Base-by-base conservation (phyloP, 1,140 invertebrate genomes). In the Hyphantria cunea region DNA sequence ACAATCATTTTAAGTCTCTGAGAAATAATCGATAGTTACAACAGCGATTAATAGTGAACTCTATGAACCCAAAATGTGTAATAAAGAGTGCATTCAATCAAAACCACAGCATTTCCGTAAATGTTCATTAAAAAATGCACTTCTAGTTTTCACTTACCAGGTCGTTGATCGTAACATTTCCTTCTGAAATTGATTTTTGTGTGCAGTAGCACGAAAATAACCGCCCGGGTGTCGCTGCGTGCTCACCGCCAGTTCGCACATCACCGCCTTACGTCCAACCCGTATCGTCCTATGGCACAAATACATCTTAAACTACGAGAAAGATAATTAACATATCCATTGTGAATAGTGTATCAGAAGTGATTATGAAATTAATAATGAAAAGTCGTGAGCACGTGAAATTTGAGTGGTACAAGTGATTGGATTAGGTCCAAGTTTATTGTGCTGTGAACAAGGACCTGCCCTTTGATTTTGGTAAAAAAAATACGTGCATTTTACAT, bases 111-210 rank as follows among this genome's bases (percentile, higher is more conserved):
- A 25, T 25, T 25, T 25, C 5, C 17, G 17, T 25, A 25, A 25
- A 25, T 25, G 5, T 25, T 25, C 5, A 5, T 25, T 25, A 25
- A 32, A 51, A 47, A 48, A 54, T 61, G 53, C 65, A 61, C 44
- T 63, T 47, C 13, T 50, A 70, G 53, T 71, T 65, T 71, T 74
- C 72, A 74, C 63, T 68, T 72, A 79, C 59, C 76, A 74, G 85
- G 87, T 90, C 87, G 83, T 83, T 86, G 85, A 84, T 88, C 85
- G 85, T 90, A 75, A 88, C 82, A 84, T 86, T 88, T 87, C 78
- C 75, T 76, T 83, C 81, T 79, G 79, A 80, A 86, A 83, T 81
- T 86, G 74, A 80, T 84, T 87, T 86, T 87, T 85, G 78, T 83
- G 78, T 80, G 78, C 76, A 78, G 76, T 79, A 86, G 86, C 82